Base-by-base conservation (phyloP, 2,113 vertebrate genomes). In the Callipepla californica region DNA sequence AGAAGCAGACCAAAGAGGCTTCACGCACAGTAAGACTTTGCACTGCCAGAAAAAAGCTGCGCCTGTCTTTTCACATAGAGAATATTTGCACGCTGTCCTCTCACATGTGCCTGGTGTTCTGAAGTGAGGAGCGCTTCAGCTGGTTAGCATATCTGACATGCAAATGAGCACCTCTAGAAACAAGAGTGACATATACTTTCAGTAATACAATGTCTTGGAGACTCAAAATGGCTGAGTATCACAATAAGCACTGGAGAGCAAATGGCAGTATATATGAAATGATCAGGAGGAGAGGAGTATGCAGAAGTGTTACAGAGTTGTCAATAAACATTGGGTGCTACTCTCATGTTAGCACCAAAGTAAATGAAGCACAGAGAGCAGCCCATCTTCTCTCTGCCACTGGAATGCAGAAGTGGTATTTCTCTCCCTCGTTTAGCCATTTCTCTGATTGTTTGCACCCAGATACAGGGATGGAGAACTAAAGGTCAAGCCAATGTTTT, bases 141-240 rank as follows among this genome's bases (percentile, higher is more conserved):
- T 79, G 72, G 79, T 84, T 70, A 89, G 8, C 9, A 42, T 84
- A 38, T 66, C 55, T 65, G n/a, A 17, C 22, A 66, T 70, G 16
- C 11, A 83, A 93, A 84, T 93, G 78, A 81, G 1, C 47, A 38
- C 55, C 21, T 89, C 58, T 87, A 59, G 78, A 82, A 92, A 50
- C 70, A 62, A 62, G 55, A 92, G 58, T 76, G 85, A 81, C 53
- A 58, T 20, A 58, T 62, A 85, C 40, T 91, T 90, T 75, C 73
- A 85, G 73, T 51, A 82, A 38, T 66, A 50, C 5, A 7, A 15
- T 87, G 36, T 6, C 22, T 91, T 81, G 53, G 26, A 79, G 21
- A 9, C 36, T 84, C 58, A 55, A 48, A 91, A 86, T 51, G 73
- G 51, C 73, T 32, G 45, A 55, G 6, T 78, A 53, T 78, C 53